Conservation (phyloP, 2,797 vertebrate genomes). For the Cygnus olor region DNA sequence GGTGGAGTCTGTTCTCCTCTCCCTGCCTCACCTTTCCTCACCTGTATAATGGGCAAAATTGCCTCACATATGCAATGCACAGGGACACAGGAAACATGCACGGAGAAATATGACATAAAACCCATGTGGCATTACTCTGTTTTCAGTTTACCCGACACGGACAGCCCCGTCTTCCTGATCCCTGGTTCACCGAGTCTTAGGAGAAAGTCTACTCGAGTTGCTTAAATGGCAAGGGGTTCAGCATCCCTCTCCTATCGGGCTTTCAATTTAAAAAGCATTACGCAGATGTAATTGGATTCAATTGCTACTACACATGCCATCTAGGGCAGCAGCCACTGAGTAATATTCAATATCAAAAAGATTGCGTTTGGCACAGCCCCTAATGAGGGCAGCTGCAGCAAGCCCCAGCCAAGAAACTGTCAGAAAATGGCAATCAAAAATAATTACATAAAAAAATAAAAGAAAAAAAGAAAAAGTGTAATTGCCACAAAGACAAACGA, state of each 20-base stretch:
- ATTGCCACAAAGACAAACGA: neutral
- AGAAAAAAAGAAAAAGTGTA: neutral
- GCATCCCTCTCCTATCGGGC: neutral
- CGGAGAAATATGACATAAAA: neutral
- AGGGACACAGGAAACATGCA: fast-evolving
- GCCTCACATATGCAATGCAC: fast-evolving
- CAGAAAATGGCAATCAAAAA: conserved; percentile 11
- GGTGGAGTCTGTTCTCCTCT: fast-evolving
- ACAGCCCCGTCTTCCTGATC: neutral
- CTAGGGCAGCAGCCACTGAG: conserved; percentile 11
- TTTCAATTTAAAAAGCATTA: conserved; percentile 39
- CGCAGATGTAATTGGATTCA: conserved; percentile 9
- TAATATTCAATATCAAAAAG: conserved; percentile 36
- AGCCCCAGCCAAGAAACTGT: conserved; percentile 36
- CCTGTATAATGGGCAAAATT: neutral
- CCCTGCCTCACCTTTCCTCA: neutral
- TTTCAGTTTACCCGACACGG: neutral
- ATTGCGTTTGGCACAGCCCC: conserved; percentile 35
- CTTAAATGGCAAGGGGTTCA: neutral
- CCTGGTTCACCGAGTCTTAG: neutral
- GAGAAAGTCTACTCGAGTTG: neutral
- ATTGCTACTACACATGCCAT: conserved; percentile 4
- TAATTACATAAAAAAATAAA: neutral
- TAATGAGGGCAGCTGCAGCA: conserved; percentile 40
- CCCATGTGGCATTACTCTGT: fast-evolving